These are phyloP conservation scores for Erethizon dorsatum DNA, from an alignment of 2,797 vertebrate genomes.

Conservation along the genomic window DNA sequence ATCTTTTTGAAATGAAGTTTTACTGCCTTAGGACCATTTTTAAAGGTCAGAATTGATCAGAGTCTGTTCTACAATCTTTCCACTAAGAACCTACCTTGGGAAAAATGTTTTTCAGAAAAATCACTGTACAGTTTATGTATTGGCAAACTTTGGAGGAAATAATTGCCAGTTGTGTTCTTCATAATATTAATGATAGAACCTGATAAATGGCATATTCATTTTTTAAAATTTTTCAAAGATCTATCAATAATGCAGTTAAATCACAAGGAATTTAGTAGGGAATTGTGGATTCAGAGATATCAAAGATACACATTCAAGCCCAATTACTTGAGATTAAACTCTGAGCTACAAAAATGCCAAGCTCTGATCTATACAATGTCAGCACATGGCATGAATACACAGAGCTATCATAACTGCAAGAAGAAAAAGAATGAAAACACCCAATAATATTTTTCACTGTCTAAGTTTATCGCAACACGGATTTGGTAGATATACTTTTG, in stretches of 20 bases:
- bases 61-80: not conserved
- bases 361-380: not conserved
- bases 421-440: not conserved
- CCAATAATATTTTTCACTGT: not conserved
- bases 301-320: not conserved
- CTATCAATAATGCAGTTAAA: not conserved
- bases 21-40: not conserved
- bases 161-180: not conserved
- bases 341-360: not conserved
- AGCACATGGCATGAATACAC: not conserved
- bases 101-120: conserved; percentile 12
- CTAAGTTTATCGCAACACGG: not conserved
- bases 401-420: not conserved
- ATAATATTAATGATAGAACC: not conserved
- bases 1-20: not conserved
- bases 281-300: not conserved
- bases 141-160: conserved; percentile 1
- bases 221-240: not conserved
- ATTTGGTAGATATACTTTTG: not conserved
- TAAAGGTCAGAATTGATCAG: conserved; percentile 38
- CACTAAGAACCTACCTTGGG: conserved; percentile 16
- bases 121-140: not conserved
- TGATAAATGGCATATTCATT: not conserved
- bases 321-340: conserved; percentile 1
- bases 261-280: not conserved